Evolutionary conservation across 1,140 invertebrate genomes (phyloP).

Genomic region (Oreohelix idahoensis): DNA sequence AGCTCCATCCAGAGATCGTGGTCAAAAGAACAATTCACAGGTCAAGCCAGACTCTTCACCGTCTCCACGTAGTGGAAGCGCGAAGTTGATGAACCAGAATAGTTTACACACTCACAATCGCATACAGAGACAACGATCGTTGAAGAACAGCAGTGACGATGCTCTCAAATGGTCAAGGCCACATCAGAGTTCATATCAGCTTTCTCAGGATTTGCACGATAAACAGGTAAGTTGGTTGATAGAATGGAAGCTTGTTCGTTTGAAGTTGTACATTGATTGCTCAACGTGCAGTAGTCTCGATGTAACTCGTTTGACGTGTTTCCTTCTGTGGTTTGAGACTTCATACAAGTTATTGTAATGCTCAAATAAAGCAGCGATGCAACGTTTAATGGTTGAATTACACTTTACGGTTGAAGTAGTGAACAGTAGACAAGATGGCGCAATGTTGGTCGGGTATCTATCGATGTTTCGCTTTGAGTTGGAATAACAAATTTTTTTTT

Average conservation of each 20-base stretch:
- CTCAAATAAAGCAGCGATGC: too few relatives aligned
- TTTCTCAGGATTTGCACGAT: constrained; percentile 95
- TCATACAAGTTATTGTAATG: too few relatives aligned
- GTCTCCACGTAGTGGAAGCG: neutral
- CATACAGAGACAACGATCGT: constrained; percentile 64
- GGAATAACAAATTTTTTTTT: too few relatives aligned
- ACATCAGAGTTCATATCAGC: constrained; percentile 78
- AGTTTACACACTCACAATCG: constrained; percentile 12
- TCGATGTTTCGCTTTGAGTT: too few relatives aligned
- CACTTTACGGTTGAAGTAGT: too few relatives aligned
- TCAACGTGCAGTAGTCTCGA: too few relatives aligned
- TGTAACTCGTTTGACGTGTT: too few relatives aligned
- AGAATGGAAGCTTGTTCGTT: neutral
- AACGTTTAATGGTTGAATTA: too few relatives aligned
- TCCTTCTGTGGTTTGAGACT: too few relatives aligned
- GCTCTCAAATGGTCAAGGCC: constrained; percentile 64
- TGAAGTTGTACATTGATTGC: too few relatives aligned
- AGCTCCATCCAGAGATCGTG: neutral
- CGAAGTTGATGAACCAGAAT: constrained; percentile 6
- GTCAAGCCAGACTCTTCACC: neutral
- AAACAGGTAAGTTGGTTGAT: constrained; percentile 79
- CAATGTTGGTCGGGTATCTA: too few relatives aligned
- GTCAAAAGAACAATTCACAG: neutral
- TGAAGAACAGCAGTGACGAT: constrained; percentile 67
- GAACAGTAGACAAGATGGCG: too few relatives aligned